phyloP scores from a whole-genome alignment of 2,888 invertebrate genomes.

The Sinelater perroti region DNA sequence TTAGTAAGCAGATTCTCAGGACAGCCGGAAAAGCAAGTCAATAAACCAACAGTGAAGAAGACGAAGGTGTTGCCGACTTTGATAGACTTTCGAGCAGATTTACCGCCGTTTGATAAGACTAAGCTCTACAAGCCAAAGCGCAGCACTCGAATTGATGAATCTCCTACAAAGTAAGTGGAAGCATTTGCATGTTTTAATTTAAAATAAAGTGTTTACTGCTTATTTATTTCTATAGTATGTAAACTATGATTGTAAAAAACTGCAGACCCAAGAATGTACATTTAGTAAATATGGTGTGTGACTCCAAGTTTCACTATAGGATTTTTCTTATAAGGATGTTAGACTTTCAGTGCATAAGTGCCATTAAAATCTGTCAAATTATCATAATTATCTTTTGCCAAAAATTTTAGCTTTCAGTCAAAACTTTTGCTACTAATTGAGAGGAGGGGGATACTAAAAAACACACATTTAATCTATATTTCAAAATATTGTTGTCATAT shows the following conservation, averaged over 20 bases:
- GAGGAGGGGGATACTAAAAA: too few relatives aligned
- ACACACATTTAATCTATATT: too few relatives aligned
- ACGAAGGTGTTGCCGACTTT: slow-evolving; percentile 6
- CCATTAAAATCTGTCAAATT: too few relatives aligned
- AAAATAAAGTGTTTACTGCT: not conserved
- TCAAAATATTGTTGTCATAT: too few relatives aligned
- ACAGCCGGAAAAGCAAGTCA: slow-evolving; percentile 22
- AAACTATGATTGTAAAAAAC: not conserved
- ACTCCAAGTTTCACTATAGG: too few relatives aligned
- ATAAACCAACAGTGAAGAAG: slow-evolving; percentile 8
- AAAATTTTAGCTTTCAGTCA: too few relatives aligned
- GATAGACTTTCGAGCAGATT: slow-evolving; percentile 11
- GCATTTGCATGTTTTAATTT: too few relatives aligned
- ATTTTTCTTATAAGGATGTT: too few relatives aligned
- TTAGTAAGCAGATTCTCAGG: slow-evolving; percentile 41
- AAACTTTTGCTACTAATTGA: too few relatives aligned
- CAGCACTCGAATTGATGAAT: slow-evolving; percentile 5
- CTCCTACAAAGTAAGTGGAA: slow-evolving; percentile 1
- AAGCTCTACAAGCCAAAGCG: slow-evolving; percentile 19
- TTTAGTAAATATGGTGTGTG: too few relatives aligned
- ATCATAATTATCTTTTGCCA: too few relatives aligned
- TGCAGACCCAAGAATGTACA: not conserved
- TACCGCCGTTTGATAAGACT: not conserved
- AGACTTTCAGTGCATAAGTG: too few relatives aligned
- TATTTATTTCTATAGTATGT: not conserved